Conservation (phyloP, 2,797 vertebrate genomes). For the Rhodeus uyekii region DNA sequence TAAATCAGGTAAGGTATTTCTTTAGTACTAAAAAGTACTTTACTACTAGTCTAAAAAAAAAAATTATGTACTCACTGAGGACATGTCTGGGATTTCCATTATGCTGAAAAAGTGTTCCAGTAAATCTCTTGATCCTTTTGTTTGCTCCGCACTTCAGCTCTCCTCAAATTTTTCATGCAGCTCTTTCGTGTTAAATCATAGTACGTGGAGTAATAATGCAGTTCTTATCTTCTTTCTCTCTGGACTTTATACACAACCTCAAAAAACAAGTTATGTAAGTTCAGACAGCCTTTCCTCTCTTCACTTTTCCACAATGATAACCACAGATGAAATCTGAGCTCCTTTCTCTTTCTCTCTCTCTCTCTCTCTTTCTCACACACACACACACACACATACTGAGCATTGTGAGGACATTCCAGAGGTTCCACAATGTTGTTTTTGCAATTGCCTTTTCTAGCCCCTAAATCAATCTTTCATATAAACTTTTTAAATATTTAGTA, state of each 20-base stretch:
- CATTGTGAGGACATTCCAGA: too few species aligned
- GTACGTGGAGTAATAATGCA: neutral
- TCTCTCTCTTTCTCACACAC: neutral
- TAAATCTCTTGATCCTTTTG: neutral
- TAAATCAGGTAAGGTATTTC: neutral
- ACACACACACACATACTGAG: neutral
- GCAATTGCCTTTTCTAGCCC: too few species aligned
- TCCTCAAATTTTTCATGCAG: neutral
- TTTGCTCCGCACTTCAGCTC: neutral
- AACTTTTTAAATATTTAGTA: neutral
- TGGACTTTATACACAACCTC: neutral
- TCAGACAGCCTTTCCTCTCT: neutral
- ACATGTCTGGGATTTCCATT: constrained; percentile 18
- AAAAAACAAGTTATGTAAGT: neutral
- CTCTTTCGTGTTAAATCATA: neutral
- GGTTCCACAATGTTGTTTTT: too few species aligned
- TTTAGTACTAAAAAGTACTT: too few species aligned
- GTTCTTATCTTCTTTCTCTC: neutral
- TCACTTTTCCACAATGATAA: neutral
- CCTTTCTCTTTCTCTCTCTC: rapidly evolving
- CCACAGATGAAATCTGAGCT: neutral
- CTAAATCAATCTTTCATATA: too few species aligned
- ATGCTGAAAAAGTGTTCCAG: neutral
- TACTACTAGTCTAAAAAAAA: too few species aligned
- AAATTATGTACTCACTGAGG: constrained; percentile 16